Evolutionary conservation across 2,888 invertebrate species (phyloP).

Genomic region (Drosophila vallismaia): DNA sequence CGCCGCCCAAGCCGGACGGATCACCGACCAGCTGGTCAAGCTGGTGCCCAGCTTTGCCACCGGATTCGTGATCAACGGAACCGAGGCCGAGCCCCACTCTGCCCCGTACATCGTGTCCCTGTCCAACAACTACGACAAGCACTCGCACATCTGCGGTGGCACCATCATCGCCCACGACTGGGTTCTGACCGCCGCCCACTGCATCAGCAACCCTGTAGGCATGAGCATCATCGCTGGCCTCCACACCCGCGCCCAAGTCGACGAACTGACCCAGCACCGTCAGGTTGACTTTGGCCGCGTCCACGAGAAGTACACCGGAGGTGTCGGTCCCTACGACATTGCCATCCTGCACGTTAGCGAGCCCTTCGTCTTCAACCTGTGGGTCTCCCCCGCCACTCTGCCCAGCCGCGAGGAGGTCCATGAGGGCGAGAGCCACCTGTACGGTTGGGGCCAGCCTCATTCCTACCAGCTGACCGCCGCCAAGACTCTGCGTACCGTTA

Average conservation of each 20-base stretch:
- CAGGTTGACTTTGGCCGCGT: constrained; percentile 72
- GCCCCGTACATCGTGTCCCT: constrained; percentile 85
- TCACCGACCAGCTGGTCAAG: constrained; percentile 59
- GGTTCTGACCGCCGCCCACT: constrained; percentile 84
- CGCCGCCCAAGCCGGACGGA: constrained; percentile 63
- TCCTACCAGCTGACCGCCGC: constrained; percentile 55
- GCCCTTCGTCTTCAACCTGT: constrained; percentile 74
- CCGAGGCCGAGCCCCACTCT: constrained; percentile 81
- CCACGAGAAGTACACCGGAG: constrained; percentile 81
- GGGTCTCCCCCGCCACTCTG: constrained; percentile 81
- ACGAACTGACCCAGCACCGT: constrained; percentile 73
- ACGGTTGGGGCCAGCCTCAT: constrained; percentile 84
- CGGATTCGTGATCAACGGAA: constrained; percentile 80
- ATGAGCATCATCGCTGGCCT: constrained; percentile 83
- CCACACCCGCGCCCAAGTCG: constrained; percentile 71
- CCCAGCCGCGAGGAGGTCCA: constrained; percentile 76
- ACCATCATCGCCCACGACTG: constrained; percentile 82
- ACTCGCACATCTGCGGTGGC: constrained; percentile 84
- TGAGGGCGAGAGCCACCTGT: constrained; percentile 78
- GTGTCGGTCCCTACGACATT: constrained; percentile 85
- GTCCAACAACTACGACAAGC: constrained; percentile 53
- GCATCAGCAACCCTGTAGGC: constrained; percentile 70
- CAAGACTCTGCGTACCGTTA: constrained; percentile 76
- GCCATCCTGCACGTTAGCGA: constrained; percentile 83
- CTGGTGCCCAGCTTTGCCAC: constrained; percentile 73